phyloP scores from a whole-genome alignment of 2,797 vertebrate species.

The Phyllotis vaccarum region DNA sequence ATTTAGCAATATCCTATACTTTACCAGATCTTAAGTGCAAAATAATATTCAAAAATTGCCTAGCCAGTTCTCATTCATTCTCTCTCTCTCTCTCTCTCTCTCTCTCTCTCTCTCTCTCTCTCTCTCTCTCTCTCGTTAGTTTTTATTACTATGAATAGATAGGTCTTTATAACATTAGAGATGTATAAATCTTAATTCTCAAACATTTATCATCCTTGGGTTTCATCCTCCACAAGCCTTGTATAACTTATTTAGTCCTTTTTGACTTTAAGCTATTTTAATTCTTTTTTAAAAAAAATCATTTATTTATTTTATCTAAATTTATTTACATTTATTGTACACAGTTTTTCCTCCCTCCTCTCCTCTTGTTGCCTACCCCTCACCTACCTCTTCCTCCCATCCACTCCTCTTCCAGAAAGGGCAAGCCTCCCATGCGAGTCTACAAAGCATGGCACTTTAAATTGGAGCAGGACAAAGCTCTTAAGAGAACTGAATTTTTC shows the following conservation, averaged over 20 bases:
- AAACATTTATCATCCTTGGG: not conserved
- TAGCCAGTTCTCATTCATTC: not conserved
- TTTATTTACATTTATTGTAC: not conserved
- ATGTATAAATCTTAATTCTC: not conserved
- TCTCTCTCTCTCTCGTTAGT: no score
- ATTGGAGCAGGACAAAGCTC: not conserved
- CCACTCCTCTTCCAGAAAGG: not conserved
- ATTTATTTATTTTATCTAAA: not conserved
- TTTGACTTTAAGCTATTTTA: not conserved
- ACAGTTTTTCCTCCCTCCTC: not conserved
- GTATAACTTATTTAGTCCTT: not conserved
- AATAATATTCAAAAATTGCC: not conserved
- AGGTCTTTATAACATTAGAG: not conserved
- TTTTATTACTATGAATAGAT: not conserved
- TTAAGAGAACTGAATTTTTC: not conserved
- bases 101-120: no score
- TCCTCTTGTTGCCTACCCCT: not conserved
- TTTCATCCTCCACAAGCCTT: not conserved
- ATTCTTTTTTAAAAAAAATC: not conserved
- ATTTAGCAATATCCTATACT: not conserved
- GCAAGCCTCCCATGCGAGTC: not conserved
- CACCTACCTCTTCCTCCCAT: not conserved
- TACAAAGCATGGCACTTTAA: not conserved
- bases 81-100: not conserved
- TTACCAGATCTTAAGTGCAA: conserved; percentile 32